Base-by-base conservation (phyloP, 2,113 vertebrate genomes). In the Ancistrus triradiatus region DNA sequence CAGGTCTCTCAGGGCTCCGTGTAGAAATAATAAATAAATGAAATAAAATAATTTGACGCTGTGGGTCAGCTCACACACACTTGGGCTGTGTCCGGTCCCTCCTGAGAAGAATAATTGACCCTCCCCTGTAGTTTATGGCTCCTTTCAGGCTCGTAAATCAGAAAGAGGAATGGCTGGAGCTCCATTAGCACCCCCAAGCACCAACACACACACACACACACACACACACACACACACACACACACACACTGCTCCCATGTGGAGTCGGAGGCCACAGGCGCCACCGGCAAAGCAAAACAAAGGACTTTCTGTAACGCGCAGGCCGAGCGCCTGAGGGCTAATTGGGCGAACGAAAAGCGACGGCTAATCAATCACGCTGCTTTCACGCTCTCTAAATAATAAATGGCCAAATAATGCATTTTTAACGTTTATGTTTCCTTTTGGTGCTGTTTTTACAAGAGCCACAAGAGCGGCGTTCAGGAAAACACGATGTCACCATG, bases 121-220 rank as follows among this genome's bases (percentile, higher is more conserved):
- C 68, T 76, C 42, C 27, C 28, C 15, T 61, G 76, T 69, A 70
- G 80, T 80, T 76, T 79, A 77, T 79, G 70, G 78, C 68, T 56
- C 22, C 72, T 70, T 59, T 33, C 11, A 7, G 60, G 19, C n/a
- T 64, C 74, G 85, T 85, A 85, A 85, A 87, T 88, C 83, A 83
- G 47, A 18, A 33, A 71, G 72, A 83, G 64, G 53, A 76, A 79
- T 72, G 69, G 72, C 33, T 37, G 35, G 52, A 55, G 70, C 74
- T 79, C 38, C 63, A 66, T 68, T 68, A 21, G 15, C 78, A 80
- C 83, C 83, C 81, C 46, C 51, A 37, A 84, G 9, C 9, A 31
- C 2, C 27, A 22, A 51, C 2, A 51, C 25, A 51, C 8, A 21
- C 17, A 47, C 17, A 27, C 47, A 27, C 2, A 27, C 22, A 50